Evolutionary conservation across 2,113 vertebrate genomes (phyloP), one percentile per base, ranked within the genome.

Genomic region (Cricetomys ansorgei): DNA sequence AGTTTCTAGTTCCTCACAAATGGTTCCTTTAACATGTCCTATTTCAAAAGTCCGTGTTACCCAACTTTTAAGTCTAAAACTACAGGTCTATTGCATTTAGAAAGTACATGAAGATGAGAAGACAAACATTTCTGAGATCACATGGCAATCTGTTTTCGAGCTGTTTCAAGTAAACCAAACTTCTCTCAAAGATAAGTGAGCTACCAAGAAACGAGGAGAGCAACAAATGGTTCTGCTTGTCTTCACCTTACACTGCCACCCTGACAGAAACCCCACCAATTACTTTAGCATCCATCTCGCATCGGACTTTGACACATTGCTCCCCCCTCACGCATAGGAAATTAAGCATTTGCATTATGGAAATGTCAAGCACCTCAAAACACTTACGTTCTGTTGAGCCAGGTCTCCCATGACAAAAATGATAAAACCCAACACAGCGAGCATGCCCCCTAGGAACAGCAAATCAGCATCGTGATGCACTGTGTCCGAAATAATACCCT

Each of bases 361-460:
- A 95, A 96, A 95, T 48, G 9, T 5, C 45, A 96, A 53, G n/a
- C 70, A 94, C 62, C 80, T 80, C 13, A 95, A 89, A 94, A 96
- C 65, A 97, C 85, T 98, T 97, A 98, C 93, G 7, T 45, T 91
- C 95, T 67, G 75, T 6, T 93, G 97, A 91, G 67, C 83, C 16
- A 0, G 94, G 64, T 96, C 96, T 91, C 86, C 97, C 98, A 98
- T 98, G 92, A 94, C 79, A 45, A 92, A 84, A 94, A 85, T 57
- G 77, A 73, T n/a, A 25, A 72, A 92, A 95, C 16, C 80, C 89
- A 55, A 73, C 29, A 43, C 83, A 23, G 69, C 9, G n/a, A 94
- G 27, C 25, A 67, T 43, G 72, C 92, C 96, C 96, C 96, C 69
- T 4, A 95, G 45, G 53, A 55, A 53, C 0, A 7, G 93, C 62